Evolutionary conservation across 2,797 vertebrate genomes (phyloP), one percentile per base, ranked within the genome.

Genomic region (Amniataba percoides): DNA sequence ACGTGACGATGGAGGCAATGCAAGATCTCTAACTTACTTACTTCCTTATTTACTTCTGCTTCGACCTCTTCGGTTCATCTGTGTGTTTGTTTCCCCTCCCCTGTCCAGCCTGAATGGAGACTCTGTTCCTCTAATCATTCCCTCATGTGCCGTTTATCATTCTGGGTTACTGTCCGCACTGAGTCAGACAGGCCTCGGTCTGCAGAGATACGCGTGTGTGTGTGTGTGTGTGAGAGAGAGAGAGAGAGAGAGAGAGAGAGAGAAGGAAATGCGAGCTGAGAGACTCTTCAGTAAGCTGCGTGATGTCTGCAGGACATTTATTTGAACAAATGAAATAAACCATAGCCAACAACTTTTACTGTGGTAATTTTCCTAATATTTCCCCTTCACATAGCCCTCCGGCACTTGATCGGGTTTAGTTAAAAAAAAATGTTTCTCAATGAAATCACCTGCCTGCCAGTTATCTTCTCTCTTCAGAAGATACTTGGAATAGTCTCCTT

Each of bases 111-210:
- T 82, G 18, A 74, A 72, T 66, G 66, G 68, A 77, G 61, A 65
- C 68, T 70, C 61, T 80, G 74, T 71, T 78, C 61, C 56, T 72
- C 64, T 80, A 75, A 90, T 82, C 65, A 77, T 45, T 74, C 58
- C 52, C 85, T 81, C 66, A 79, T 80, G 75, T 86, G 74, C 70
- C 51, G 68, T 61, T 87, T 77, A 63, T 77, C 57, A 63, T 42
- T 66, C 67, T 40, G 71, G 2, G 16, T 70, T 21, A 68, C 62
- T 49, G 64, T 68, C 73, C 55, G 63, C 52, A 36, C 23, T 7
- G 71, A 81, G 57, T 71, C 61, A 43, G n/a, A 23, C 74, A 65
- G 69, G 48, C 46, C 59, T 69, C 27, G 42, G 63, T 61, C 18
- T 25, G 7, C 58, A 59, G 36, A 25, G 10, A 52, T 8, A 3